Base-by-base conservation (phyloP, 2,797 vertebrate genomes). In the Ispidina lecontei region DNA sequence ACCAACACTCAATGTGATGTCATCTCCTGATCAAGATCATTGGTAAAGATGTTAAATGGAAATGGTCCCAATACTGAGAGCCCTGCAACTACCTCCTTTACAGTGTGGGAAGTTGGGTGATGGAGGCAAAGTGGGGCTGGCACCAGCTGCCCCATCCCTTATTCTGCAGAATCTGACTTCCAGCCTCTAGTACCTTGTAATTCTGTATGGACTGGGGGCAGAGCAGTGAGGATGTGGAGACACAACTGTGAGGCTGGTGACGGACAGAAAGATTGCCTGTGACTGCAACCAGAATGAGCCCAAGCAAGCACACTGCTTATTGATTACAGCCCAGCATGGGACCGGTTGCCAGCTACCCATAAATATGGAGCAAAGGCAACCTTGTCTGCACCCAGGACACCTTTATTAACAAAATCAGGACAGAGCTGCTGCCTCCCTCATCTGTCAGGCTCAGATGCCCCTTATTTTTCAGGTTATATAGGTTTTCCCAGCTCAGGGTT, bases 311-410 rank as follows among this genome's bases (percentile, higher is more conserved):
- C 11, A 0, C 23, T 43, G 54, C 31, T 90, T 52, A 88, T 37
- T 60, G 65, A 83, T 89, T 44, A 39, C 31, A 52, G 19, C 59
- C 47, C 75, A 68, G 77, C 6, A 0, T n/a, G 63, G 43, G 59
- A 47, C 72, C 0, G 0, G 47, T 69, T 1, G 2, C 46, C 76
- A 72, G 77, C 59, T 52, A 80, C 29, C 63, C 37, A 49, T 92
- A 89, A 95, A 93, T 69, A 85, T 2, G 37, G 67, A 90, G 82
- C 89, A 86, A 28, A 75, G 31, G 51, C 64, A 72, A 72, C 49
- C 71, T 84, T 1, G 0, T 74, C 56, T 93, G 74, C 60, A 70
- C 35, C 41, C 60, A 46, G 64, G 21, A 46, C 54, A 41, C 72
- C 84, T 84, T 86, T 55, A 37, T 86, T 69, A 81, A 82, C 60